Conservation (phyloP, 2,797 vertebrate species). For the Eulemur rubriventer region DNA sequence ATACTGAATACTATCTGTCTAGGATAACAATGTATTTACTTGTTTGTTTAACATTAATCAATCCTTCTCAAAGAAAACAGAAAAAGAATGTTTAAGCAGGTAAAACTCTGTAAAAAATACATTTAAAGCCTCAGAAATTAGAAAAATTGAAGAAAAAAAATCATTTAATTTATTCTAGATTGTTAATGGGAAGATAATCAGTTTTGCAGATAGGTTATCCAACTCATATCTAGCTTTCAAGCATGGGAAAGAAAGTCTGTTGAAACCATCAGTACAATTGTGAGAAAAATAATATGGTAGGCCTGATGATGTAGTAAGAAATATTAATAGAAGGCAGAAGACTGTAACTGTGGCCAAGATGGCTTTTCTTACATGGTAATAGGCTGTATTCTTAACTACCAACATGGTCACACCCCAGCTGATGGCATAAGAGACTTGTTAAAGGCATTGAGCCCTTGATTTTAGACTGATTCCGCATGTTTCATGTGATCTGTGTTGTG, state of each 20-base stretch:
- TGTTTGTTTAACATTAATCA: not conserved
- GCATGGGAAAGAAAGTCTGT: not conserved
- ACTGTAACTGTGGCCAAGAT: not conserved
- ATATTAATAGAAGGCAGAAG: not conserved
- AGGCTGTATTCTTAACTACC: not conserved
- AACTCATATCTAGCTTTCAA: slow-evolving; percentile 1
- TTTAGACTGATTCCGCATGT: not conserved
- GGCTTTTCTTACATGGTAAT: not conserved
- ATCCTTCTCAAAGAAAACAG: not conserved
- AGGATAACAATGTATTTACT: not conserved
- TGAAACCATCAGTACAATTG: not conserved
- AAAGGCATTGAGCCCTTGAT: not conserved
- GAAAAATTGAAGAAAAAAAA: slow-evolving; percentile 8
- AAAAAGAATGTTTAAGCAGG: not conserved
- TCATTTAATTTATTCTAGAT: not conserved
- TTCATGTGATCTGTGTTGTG: not conserved
- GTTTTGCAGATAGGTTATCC: not conserved
- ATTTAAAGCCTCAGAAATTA: not conserved
- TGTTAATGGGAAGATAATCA: not conserved
- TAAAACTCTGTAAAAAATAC: not conserved
- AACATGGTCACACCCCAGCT: not conserved
- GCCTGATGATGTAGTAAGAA: not conserved
- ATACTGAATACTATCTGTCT: not conserved
- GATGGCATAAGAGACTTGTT: not conserved
- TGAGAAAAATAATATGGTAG: not conserved